Evolutionary conservation across 2,113 vertebrate genomes (phyloP), one percentile per base, ranked within the genome.

Genomic region (Xiphophorus couchianus): DNA sequence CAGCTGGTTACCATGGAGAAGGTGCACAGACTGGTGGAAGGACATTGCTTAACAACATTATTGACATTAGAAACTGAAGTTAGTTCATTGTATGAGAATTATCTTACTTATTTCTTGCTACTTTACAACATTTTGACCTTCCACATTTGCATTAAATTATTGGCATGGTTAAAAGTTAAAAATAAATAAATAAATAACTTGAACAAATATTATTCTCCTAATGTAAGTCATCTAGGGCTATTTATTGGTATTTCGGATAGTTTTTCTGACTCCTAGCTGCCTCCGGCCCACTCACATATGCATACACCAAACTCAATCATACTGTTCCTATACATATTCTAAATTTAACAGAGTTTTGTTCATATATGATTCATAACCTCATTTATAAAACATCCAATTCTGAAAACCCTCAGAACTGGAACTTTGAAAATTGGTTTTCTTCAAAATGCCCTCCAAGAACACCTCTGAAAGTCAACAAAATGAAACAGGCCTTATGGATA

Each of bases 361-460:
- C 42, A 51, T 54, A 13, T 62, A 22, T 62, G 33, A 71, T 71
- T 71, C 12, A 71, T 64, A 64, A n/a, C n/a, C 42, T 68, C 28
- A 60, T 70, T 35, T 60, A 70, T 33, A 35, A 60, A 70, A 70
- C 51, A 70, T 70, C 37, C 15, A 17, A 19, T 28, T 61, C 54
- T 14, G 10, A 29, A 70, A 54, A 35, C n/a, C 31, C 12, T 4
- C 5, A 29, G 35, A 37, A 37, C 12, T 12, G 35, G 35, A 12
- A 37, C 35, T 37, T 11, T 37, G 35, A 28, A 60, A 70, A 35
- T 33, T 5, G 17, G 11, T 71, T 71, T 70, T 60, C 31, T 27
- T 25, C 7, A 29, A 28, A 37, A 72, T 7, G 17, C 14, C 33
- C 35, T 39, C n/a, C 9, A 11, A 61, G n/a, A 61, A 37, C 27